phyloP scores from a whole-genome alignment of 2,797 vertebrate species.

The Takifugu ocellatus region DNA sequence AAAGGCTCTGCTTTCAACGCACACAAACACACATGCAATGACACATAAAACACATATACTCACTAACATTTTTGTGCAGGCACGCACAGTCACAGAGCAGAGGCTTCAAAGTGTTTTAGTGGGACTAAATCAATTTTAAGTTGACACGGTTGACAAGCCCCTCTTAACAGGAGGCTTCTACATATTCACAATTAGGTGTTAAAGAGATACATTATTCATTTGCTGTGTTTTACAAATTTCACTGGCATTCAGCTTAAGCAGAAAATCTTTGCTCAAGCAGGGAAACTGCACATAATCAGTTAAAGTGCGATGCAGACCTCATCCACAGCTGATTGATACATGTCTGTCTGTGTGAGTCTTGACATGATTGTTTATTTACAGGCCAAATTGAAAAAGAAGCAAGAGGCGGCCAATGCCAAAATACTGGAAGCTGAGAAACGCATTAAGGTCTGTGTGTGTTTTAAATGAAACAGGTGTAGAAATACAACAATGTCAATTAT shows the following conservation, averaged over 20 bases:
- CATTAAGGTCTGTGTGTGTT: slow-evolving; percentile 89
- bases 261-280: slow-evolving; percentile 61
- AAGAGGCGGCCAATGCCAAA: slow-evolving; percentile 98
- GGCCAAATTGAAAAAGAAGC: slow-evolving; percentile 99
- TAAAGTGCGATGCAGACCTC: slow-evolving; percentile 59
- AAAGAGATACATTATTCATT: slow-evolving; percentile 81
- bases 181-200: slow-evolving; percentile 81
- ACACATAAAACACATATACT: slow-evolving; percentile 29
- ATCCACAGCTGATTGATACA: slow-evolving; percentile 54
- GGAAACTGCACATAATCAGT: slow-evolving; percentile 68
- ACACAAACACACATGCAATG: slow-evolving; percentile 44
- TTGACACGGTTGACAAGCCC: slow-evolving; percentile 83
- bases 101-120: slow-evolving; percentile 82
- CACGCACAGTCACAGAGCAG: slow-evolving; percentile 73
- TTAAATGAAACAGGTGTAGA: neutral
- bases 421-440: slow-evolving; percentile 98
- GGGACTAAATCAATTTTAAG: slow-evolving; percentile 81
- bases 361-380: slow-evolving; percentile 81
- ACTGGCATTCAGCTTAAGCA: slow-evolving; percentile 61
- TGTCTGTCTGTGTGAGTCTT: slow-evolving; percentile 43
- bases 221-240: slow-evolving; percentile 75
- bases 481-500: neutral
- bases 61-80: slow-evolving; percentile 30
- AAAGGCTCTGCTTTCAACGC: slow-evolving; percentile 65
- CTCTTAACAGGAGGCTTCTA: slow-evolving; percentile 79